These are phyloP conservation scores for Callaeas wilsoni DNA, from an alignment of 2,113 vertebrate genomes.

Conservation along the genomic window DNA sequence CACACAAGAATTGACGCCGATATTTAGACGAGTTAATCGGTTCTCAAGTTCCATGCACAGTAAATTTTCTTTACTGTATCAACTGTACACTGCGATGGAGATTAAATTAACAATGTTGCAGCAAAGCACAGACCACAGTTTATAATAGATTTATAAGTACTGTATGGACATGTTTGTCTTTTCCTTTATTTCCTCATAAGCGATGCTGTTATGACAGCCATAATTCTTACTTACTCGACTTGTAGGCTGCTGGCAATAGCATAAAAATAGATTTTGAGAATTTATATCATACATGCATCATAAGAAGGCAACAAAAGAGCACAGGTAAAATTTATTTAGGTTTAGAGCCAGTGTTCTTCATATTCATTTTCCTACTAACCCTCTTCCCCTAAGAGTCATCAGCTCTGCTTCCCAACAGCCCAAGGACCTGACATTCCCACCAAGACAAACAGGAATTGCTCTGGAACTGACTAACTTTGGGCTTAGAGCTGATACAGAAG, in stretches of 20 bases:
- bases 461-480: background rate
- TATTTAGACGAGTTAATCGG: background rate
- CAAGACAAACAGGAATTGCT: background rate
- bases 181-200: slow-evolving; percentile 69
- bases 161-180: slow-evolving; percentile 67
- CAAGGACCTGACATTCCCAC: background rate
- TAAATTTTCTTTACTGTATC: slow-evolving; percentile 33
- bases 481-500: background rate
- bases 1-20: background rate
- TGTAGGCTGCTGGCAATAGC: slow-evolving; percentile 70
- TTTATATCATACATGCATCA: slow-evolving; percentile 74
- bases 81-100: background rate
- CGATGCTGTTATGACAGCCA: slow-evolving; percentile 65
- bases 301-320: slow-evolving; percentile 51
- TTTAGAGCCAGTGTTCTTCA: slow-evolving; percentile 29
- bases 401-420: background rate
- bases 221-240: slow-evolving; percentile 76
- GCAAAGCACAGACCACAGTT: slow-evolving; percentile 21
- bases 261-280: slow-evolving; percentile 78
- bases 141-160: slow-evolving; percentile 71
- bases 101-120: slow-evolving; percentile 40
- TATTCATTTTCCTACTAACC: slow-evolving; percentile 11
- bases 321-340: slow-evolving; percentile 66
- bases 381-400: background rate
- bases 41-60: background rate